phyloP scores from a whole-genome alignment of 2,797 vertebrate species.

The Notolabrus celidotus region DNA sequence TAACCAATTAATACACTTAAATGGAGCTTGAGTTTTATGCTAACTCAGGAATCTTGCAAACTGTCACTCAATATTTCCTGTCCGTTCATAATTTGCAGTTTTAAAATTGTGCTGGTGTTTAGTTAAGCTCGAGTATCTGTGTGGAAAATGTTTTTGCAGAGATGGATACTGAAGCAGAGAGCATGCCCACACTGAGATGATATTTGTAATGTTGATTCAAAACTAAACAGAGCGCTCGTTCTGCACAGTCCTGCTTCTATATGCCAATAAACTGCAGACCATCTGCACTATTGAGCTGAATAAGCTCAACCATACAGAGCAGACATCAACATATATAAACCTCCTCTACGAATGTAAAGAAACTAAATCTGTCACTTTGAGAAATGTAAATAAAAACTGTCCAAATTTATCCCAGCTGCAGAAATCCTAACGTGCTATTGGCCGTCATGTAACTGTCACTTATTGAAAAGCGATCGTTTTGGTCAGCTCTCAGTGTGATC shows the following conservation, averaged over 20 bases:
- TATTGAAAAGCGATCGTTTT: constrained; percentile 40
- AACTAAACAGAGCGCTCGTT: constrained; percentile 36
- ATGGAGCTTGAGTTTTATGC: constrained; percentile 61
- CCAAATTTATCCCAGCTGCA: constrained; percentile 27
- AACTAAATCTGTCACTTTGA: constrained; percentile 21
- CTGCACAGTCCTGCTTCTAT: constrained; percentile 26
- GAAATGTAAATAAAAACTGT: constrained; percentile 30
- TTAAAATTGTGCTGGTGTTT: constrained; percentile 72
- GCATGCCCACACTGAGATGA: constrained; percentile 27
- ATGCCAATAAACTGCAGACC: constrained; percentile 40
- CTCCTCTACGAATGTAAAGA: constrained; percentile 8
- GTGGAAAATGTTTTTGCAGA: constrained; percentile 66
- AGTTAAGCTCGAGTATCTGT: constrained; percentile 74
- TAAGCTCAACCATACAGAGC: constrained; percentile 47
- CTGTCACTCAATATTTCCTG: constrained; percentile 76
- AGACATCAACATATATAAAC: constrained; percentile 20
- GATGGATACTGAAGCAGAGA: constrained; percentile 46
- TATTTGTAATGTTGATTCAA: constrained; percentile 51
- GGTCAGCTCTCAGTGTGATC: constrained; percentile 33
- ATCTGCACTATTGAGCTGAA: constrained; percentile 48
- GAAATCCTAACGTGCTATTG: constrained; percentile 28
- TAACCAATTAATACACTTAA: constrained; percentile 75
- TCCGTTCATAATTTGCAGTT: constrained; percentile 64
- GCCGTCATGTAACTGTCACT: constrained; percentile 18
- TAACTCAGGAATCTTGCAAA: constrained; percentile 72